Evolutionary conservation across 2,113 vertebrate genomes (phyloP).

Genomic region (Notiomystis cincta): DNA sequence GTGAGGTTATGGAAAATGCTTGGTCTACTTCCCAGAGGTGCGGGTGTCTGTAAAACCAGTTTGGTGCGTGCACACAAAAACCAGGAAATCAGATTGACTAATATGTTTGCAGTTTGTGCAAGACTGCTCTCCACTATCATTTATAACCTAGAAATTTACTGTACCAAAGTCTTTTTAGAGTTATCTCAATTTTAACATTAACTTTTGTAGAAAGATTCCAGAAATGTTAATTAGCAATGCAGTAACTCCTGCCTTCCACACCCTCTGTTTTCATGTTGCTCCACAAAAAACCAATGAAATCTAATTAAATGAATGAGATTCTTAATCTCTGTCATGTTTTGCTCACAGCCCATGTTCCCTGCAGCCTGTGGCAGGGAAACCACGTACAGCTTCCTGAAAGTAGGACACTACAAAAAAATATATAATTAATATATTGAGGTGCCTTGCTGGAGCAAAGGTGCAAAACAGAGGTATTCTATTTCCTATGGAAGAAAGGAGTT

Average conservation of each 20-base stretch:
- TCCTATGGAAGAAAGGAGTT: background rate
- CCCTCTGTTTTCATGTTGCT: background rate
- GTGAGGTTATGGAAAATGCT: background rate
- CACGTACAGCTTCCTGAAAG: background rate
- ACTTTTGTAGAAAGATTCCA: background rate
- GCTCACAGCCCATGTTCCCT: accelerated
- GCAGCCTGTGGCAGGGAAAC: background rate
- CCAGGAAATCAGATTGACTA: background rate
- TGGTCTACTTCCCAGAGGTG: background rate
- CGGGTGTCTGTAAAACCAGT: background rate
- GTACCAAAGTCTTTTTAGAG: background rate
- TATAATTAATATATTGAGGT: background rate
- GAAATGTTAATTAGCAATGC: background rate
- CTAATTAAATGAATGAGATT: background rate
- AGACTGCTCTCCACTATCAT: background rate
- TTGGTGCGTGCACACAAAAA: accelerated
- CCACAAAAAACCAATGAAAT: background rate
- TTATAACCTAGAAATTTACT: background rate
- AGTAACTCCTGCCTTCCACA: background rate
- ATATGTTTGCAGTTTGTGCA: background rate
- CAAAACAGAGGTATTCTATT: background rate
- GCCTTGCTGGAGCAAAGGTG: background rate
- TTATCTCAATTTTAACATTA: background rate
- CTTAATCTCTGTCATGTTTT: background rate
- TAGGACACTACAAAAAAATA: background rate